Base-by-base conservation (phyloP, 1,140 invertebrate genomes). In the Himalopsyche phryganea region DNA sequence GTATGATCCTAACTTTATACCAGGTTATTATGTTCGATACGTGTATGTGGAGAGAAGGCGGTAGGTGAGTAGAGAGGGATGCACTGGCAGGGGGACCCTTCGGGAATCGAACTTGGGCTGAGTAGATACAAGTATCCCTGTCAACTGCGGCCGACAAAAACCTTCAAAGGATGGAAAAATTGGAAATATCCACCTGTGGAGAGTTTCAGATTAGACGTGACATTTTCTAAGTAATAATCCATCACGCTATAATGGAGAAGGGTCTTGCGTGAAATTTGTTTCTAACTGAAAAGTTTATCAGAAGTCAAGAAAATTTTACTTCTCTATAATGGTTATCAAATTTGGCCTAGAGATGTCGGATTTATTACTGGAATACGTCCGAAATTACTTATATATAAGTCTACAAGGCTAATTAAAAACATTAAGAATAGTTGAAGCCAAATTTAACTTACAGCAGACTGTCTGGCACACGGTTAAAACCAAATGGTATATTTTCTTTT, bases 81-180 rank as follows among this genome's bases (percentile, higher is more conserved):
- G 32, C 10, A 15, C 15, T n/a, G 48, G 56, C 28, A 36, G 41
- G 13, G 33, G 38, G 36, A 15, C 44, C 56, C 49, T 33, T 50
- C 23, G 56, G 49, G 56, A 58, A 51, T 58, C 33, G 28, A 49
- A 50, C 18, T 58, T 41, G 55, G 35, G 35, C 17, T 36, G 40
- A 48, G 44, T 48, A 57, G 45, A 40, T 48, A 28, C 23, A 28
- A 28, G 23, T 28, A 49, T 57, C 54, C 54, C 48, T 49, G 54
- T 57, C 46, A 57, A 20, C 54, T 20, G 28, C 11, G 35, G 33
- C 15, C 40, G 28, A 15, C 15, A 18, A 42, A 52, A 52, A 23
- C 50, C 50, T 52, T 38, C 4, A 17, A 52, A 52, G 50, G 41
- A 52, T 41, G 41, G 38, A 13, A 15, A 40, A 40, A 28, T 28